Evolutionary conservation across 1,140 invertebrate species (phyloP).

Genomic region (Hylaeus volcanicus): DNA sequence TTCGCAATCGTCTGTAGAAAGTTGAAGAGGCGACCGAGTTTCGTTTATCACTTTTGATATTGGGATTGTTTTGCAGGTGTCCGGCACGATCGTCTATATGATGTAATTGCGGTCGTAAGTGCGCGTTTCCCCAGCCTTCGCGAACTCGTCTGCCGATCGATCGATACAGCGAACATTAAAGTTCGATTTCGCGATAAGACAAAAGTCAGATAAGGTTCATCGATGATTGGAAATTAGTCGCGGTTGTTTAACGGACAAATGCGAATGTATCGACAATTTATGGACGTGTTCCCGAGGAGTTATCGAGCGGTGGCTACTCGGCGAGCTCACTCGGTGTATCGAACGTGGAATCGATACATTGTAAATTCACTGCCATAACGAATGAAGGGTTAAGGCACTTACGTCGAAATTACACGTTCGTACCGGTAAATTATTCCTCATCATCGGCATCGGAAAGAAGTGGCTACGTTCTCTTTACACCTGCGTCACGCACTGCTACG

Average conservation of each 20-base stretch:
- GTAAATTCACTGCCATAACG: constrained; percentile 21
- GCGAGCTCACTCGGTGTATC: no score
- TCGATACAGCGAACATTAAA: not conserved
- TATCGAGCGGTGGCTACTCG: not conserved
- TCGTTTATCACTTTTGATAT: constrained; percentile 32
- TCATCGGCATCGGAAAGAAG: constrained; percentile 22
- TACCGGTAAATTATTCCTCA: constrained; percentile 42
- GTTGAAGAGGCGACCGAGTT: not conserved
- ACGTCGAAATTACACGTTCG: constrained; percentile 42
- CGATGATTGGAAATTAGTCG: not conserved
- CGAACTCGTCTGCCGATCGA: constrained; percentile 3
- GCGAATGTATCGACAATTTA: constrained; percentile 5
- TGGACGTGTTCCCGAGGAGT: not conserved
- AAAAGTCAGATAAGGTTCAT: not conserved
- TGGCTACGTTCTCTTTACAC: constrained; percentile 36
- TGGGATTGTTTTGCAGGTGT: not conserved
- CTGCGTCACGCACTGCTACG: constrained; percentile 42
- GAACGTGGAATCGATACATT: constrained; percentile 9
- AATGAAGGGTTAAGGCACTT: constrained; percentile 13
- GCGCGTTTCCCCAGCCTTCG: not conserved
- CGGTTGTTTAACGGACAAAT: not conserved
- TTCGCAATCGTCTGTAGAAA: not conserved
- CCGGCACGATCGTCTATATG: constrained; percentile 8
- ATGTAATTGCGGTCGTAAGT: constrained; percentile 18
- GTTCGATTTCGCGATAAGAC: not conserved